A percentile compares a stretch with the other conserved stretches of the same genome.
These are phyloP conservation scores for Alouatta palliata DNA, from an alignment of 2,113 vertebrate species.

Conservation along the genomic window DNA sequence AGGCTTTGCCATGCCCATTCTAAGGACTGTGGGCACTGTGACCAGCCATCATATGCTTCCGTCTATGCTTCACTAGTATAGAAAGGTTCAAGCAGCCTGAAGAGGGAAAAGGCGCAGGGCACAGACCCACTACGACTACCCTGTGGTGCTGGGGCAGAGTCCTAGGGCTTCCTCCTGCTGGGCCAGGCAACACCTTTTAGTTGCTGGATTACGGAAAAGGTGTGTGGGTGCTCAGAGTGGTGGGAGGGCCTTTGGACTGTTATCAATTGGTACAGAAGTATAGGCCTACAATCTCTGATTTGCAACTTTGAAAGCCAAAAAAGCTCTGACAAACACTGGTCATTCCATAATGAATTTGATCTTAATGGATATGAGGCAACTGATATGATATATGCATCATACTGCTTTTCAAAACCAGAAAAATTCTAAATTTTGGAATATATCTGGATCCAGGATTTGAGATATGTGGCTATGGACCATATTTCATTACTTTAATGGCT, in stretches of 20 bases:
- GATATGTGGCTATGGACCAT: neutral
- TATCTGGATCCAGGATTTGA: neutral
- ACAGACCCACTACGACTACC: fast-evolving
- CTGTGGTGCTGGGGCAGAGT: neutral
- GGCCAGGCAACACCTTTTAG: neutral
- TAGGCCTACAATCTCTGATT: neutral
- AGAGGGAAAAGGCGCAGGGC: neutral
- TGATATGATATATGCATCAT: neutral
- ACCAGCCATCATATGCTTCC: fast-evolving
- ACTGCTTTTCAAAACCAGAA: neutral
- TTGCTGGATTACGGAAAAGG: fast-evolving
- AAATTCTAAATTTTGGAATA: neutral
- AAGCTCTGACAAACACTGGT: neutral
- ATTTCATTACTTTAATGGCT: neutral
- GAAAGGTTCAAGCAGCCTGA: neutral
- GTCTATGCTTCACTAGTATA: neutral
- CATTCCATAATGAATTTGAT: neutral
- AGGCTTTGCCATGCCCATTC: neutral
- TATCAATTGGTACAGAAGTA: neutral
- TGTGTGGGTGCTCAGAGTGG: neutral
- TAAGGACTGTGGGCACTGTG: neutral
- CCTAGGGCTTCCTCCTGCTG: neutral
- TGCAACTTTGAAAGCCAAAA: neutral
- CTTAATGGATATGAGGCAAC: neutral
- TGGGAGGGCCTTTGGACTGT: neutral